These are phyloP conservation scores for Calameuta idolon DNA, from an alignment of 2,888 invertebrate species.

Conservation along the genomic window DNA sequence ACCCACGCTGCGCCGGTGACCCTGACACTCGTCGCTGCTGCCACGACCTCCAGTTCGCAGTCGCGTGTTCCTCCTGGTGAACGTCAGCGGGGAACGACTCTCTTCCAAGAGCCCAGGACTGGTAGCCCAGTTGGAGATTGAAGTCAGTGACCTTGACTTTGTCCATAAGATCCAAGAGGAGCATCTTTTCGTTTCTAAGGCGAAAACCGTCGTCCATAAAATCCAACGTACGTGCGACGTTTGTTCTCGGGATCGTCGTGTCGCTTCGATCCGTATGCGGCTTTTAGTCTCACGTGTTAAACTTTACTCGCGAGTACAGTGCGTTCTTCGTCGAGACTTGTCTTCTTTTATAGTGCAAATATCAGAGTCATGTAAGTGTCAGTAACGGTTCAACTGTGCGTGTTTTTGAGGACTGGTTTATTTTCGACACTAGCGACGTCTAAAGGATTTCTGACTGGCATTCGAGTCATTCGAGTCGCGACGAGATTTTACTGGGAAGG, in stretches of 20 bases:
- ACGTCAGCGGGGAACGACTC: not conserved
- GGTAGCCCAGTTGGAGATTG: not conserved
- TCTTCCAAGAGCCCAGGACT: not conserved
- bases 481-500: not conserved
- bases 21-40: constrained; percentile 50
- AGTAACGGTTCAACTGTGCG: not conserved
- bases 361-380: not conserved
- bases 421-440: not conserved
- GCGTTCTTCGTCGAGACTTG: not conserved
- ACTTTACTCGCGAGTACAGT: not conserved
- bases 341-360: not conserved
- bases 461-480: not conserved
- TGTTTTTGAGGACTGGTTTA: not conserved
- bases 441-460: not conserved
- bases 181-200: not conserved
- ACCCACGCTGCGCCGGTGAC: constrained; percentile 47
- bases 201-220: not conserved
- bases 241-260: not conserved
- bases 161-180: not conserved
- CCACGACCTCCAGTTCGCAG: constrained; percentile 3
- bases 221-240: not conserved
- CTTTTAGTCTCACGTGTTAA: not conserved
- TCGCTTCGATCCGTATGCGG: not conserved
- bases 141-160: not conserved
- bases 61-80: constrained; percentile 2